Percentiles rank a stretch among this genome's conserved stretches.
phyloP scores from a whole-genome alignment of 2,888 invertebrate genomes.

The Linnaemya vulpina region DNA sequence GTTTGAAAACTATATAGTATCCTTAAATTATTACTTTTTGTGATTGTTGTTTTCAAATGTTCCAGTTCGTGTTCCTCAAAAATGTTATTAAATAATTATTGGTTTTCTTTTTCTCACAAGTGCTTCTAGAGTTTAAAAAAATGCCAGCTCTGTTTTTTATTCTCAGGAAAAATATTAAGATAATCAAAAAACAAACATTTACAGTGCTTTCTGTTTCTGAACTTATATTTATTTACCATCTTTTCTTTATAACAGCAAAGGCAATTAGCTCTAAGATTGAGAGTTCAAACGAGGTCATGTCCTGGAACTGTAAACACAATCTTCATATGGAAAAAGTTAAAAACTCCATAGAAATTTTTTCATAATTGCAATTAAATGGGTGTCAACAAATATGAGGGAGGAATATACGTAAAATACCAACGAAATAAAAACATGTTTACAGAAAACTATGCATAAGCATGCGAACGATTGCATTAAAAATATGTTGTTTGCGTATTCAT shows the following conservation, averaged over 20 bases:
- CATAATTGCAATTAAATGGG: background rate
- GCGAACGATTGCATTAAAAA: background rate
- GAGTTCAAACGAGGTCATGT: slow-evolving; percentile 52
- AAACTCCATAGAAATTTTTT: background rate
- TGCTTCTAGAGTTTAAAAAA: too few relatives aligned
- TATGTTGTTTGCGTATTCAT: background rate
- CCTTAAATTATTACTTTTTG: too few relatives aligned
- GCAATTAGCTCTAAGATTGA: slow-evolving; percentile 18
- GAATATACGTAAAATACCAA: background rate
- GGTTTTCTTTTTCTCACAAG: too few relatives aligned
- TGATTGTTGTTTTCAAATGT: too few relatives aligned
- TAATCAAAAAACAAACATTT: slow-evolving; percentile 9
- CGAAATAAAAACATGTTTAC: background rate
- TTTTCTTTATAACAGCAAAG: slow-evolving; percentile 48
- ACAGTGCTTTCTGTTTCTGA: background rate
- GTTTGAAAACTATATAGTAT: too few relatives aligned
- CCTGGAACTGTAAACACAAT: slow-evolving; percentile 18
- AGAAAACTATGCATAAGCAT: background rate
- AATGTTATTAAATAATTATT: too few relatives aligned
- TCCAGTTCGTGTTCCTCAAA: too few relatives aligned
- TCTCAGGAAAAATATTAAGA: background rate
- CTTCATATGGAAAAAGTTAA: background rate
- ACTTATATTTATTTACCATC: background rate
- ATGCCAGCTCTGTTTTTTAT: too few relatives aligned
- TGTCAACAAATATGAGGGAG: background rate